Conservation (phyloP, 1,140 invertebrate genomes). For the Geopemphigus sp. region DNA sequence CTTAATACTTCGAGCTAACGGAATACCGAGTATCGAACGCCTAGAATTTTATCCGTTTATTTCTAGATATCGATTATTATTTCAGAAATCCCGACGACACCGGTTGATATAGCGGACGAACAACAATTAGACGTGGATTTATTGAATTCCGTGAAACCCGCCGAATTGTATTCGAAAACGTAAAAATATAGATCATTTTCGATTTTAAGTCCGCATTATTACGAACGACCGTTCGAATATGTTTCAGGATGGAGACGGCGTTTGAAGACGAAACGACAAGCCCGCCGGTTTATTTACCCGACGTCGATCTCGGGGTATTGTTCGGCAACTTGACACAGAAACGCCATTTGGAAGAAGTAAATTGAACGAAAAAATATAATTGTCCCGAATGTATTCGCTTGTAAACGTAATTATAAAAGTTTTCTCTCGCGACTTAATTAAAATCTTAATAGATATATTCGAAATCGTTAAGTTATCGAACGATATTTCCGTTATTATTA, state of each 20-base stretch:
- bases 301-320: slow-evolving; percentile 20
- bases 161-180: neutral
- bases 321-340: slow-evolving; percentile 17
- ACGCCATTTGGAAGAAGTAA: slow-evolving; percentile 34
- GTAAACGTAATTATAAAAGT: too few species aligned
- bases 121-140: slow-evolving; percentile 14
- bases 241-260: neutral
- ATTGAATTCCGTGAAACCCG: slow-evolving; percentile 2
- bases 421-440: too few species aligned
- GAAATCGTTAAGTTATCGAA: too few species aligned
- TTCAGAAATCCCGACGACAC: slow-evolving; percentile 8
- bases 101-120: slow-evolving; percentile 1
- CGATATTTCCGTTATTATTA: too few species aligned
- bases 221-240: too few species aligned
- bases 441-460: too few species aligned
- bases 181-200: neutral
- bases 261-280: neutral
- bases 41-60: neutral
- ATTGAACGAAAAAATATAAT: neutral
- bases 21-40: neutral
- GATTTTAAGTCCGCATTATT: too few species aligned
- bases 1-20: neutral
- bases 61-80: neutral
- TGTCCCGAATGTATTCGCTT: too few species aligned
- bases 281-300: slow-evolving; percentile 7